These are phyloP conservation scores for Drosophila paramelanica DNA, from an alignment of 2,888 invertebrate species.

Conservation along the genomic window DNA sequence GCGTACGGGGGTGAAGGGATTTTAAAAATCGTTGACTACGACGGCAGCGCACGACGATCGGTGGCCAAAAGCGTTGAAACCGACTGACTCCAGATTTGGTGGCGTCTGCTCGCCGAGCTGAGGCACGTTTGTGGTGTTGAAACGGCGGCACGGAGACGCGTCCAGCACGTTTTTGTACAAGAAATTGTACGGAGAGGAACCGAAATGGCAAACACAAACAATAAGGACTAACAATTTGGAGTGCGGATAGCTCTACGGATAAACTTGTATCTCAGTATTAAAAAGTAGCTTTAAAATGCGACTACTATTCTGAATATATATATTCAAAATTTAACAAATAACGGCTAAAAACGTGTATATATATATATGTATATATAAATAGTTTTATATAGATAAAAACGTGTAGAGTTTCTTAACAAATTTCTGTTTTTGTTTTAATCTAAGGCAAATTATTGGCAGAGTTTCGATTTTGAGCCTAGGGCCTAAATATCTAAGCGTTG, in stretches of 20 bases:
- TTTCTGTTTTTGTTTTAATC: slow-evolving; percentile 23
- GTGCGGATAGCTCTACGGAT: slow-evolving; percentile 10
- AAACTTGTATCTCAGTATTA: slow-evolving; percentile 25
- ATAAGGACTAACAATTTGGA: slow-evolving; percentile 59
- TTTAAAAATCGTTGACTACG: slow-evolving; percentile 79
- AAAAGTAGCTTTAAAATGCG: slow-evolving; percentile 55
- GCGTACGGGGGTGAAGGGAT: slow-evolving; percentile 59
- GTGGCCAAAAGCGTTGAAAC: slow-evolving; percentile 22
- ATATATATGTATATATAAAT: slow-evolving; percentile 45
- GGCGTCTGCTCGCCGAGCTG: slow-evolving; percentile 72
- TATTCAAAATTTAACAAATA: slow-evolving; percentile 46
- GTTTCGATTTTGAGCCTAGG: slow-evolving; percentile 45
- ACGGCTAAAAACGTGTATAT: slow-evolving; percentile 52
- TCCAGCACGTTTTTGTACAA: slow-evolving; percentile 69
- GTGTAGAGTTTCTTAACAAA: slow-evolving; percentile 56
- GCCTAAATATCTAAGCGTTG: slow-evolving; percentile 30
- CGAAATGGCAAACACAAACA: slow-evolving; percentile 55
- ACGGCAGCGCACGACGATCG: slow-evolving; percentile 64
- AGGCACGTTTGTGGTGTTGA: slow-evolving; percentile 82
- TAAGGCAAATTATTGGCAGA: slow-evolving; percentile 75
- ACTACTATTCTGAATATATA: slow-evolving; percentile 24
- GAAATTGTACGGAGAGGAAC: slow-evolving; percentile 66
- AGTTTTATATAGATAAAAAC: slow-evolving; percentile 40
- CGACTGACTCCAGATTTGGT: slow-evolving; percentile 36
- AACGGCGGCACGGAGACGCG: slow-evolving; percentile 61